Evolutionary conservation across 2,797 vertebrate species (phyloP).

Genomic region (Malurus splendens): DNA sequence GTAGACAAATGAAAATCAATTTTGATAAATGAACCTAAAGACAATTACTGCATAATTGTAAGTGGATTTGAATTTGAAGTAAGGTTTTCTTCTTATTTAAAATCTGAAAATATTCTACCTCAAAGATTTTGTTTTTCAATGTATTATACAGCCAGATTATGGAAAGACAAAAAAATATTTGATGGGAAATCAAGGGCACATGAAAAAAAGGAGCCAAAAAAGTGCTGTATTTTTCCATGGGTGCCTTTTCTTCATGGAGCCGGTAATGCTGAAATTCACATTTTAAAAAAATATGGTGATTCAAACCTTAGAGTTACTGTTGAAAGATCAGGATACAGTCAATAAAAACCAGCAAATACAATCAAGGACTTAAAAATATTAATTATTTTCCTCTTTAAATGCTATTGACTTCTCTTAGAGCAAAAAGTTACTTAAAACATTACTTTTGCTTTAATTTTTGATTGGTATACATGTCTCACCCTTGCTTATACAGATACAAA

Average conservation of each 20-base stretch:
- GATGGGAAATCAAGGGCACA: not conserved
- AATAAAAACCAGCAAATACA: not conserved
- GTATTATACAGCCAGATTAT: not conserved
- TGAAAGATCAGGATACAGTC: not conserved
- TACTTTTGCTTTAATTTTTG: conserved; percentile 38
- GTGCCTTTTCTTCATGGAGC: not conserved
- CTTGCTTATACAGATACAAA: not conserved
- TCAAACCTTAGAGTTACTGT: not conserved
- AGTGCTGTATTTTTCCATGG: not conserved
- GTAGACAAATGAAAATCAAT: not conserved
- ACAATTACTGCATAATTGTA: not conserved
- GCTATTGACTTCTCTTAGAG: not conserved
- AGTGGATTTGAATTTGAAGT: conserved; percentile 7
- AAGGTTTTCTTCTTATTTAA: not conserved
- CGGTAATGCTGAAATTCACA: not conserved
- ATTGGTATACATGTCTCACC: not conserved
- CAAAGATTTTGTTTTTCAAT: not conserved
- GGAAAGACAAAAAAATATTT: not conserved
- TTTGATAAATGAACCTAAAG: not conserved
- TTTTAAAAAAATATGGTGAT: not conserved
- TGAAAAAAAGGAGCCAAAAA: not conserved
- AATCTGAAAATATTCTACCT: not conserved
- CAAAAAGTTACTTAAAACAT: not conserved
- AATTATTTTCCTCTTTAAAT: not conserved
- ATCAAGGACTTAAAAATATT: not conserved